Evolutionary conservation across 1,140 invertebrate genomes (phyloP).

Genomic region (Delia radicum): DNA sequence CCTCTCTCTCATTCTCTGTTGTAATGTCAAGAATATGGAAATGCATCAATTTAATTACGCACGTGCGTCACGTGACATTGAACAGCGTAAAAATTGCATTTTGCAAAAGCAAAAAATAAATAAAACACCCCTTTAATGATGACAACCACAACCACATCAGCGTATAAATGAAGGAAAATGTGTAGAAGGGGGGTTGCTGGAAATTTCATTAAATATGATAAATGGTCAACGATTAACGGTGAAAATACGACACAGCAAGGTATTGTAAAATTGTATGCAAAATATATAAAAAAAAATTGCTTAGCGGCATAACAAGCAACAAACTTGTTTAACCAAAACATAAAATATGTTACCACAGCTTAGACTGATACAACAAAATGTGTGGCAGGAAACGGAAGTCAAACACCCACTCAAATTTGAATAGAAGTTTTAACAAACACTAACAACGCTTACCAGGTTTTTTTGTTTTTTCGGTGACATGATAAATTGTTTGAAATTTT

Average conservation of each 20-base stretch:
- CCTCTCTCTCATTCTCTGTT: neutral
- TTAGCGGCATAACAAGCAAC: no score
- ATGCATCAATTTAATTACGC: conserved; percentile 50
- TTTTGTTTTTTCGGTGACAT: conserved; percentile 35
- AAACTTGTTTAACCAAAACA: no score
- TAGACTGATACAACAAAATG: neutral
- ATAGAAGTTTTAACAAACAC: neutral
- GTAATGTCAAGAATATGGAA: conserved; percentile 25
- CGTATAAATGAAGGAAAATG: neutral
- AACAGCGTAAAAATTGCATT: conserved; percentile 33
- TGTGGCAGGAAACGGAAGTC: neutral
- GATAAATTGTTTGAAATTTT: conserved; percentile 55
- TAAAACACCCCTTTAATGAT: conserved; percentile 23
- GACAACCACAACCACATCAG: neutral
- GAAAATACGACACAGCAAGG: neutral
- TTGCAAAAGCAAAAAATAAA: conserved; percentile 15
- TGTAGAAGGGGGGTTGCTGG: conserved; percentile 31
- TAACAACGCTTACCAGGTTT: neutral
- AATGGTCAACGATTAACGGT: conserved; percentile 50
- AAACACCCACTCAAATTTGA: neutral
- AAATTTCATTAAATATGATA: conserved; percentile 56
- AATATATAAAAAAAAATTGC: no score
- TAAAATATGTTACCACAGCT: neutral
- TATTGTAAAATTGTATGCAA: neutral
- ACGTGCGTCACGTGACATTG: conserved; percentile 46